Base-by-base conservation (phyloP, 2,888 invertebrate genomes). In the Megaustenia siamemsis region DNA sequence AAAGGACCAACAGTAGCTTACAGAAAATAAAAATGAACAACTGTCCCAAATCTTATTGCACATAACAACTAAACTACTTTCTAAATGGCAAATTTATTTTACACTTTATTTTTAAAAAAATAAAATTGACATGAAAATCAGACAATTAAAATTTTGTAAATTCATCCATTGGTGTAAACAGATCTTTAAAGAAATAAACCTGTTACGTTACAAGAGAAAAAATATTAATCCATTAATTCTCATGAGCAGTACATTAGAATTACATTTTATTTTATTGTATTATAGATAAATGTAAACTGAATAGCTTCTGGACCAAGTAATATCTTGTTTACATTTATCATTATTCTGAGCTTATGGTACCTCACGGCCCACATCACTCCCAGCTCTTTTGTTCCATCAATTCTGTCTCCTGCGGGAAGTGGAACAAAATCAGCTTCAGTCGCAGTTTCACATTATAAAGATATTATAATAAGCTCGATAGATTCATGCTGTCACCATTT, bases 391-490 rank as follows among this genome's bases (percentile, higher is more conserved):
- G 90, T 87, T 86, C 89, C 89, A 88, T 88, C 90, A 89, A 87
- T 89, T 87, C 86, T 90, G 90, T 88, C 87, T 88, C 90, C 90
- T 89, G 90, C 89, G 89, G 91, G 90, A 91, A 92, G 91, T 90
- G 91, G 90, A 93, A 92, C 90, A 92, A 91, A 92, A 91, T 89
- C 88, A 90, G 87, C 88, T 89, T 90, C 90, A 92, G 85, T 90
- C 86, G 89, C 88, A 90, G 82, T 83, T 78, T 79, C 82, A 82
- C 69, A 81, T 85, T 83, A 86, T 66, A 83, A 49, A 85, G 68
- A 82, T 78, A 81, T 77, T n/a, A 77, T 77, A 78, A 77, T 73
- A 86, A 86, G 83, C 86, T 85, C 56, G 53, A 69, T 77, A 82
- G 63, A 69, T 66, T 83, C 85, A 81, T 83, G 81, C 80, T 82